Base-by-base conservation (phyloP, 2,888 invertebrate species). In the Andrena chrysosceles region DNA sequence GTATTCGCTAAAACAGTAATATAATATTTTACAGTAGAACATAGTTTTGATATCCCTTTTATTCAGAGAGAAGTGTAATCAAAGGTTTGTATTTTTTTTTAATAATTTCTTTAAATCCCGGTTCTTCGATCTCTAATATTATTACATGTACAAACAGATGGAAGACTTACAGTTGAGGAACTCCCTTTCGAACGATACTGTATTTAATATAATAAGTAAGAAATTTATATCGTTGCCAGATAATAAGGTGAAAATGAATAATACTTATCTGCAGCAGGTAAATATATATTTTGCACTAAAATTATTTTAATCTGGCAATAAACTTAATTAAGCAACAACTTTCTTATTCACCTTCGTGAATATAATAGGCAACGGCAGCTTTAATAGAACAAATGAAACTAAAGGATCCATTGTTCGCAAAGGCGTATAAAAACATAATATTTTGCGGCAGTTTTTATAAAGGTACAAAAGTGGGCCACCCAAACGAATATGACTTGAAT, bases 401-500 rank as follows among this genome's bases (percentile, higher is more conserved):
- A 6, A 86, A 84, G 16, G 90, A 92, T 85, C 8, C 78, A 2
- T 77, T 94, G 1, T 95, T 95, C 76, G 83, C 82, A 2, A 90
- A 80, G 29, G 77, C 92, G 48, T 94, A 81, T 66, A 82, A 88
- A 64, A 87, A 80, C 90, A 92, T 93, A 1, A 93, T 94, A 78
- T 95, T 94, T 84, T 95, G 95, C 0, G 96, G 96, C 13, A 96
- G 96, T 88, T 96, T 94, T 54, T 96, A 95, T 81, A 96, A 96
- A 87, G 94, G 94, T n/a, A 94, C 96, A 35, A 95, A 95, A 91
- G 95, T 96, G 0, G 94, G 95, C 2, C 94, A 94, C 75, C 95
- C 96, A 23, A 95, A 95, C 81, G 96, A 96, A 88, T 96, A 95
- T 85, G 96, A 96, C 88, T 94, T 96, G 90, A 95, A 96, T 92